Percentiles rank a stretch among this genome's conserved stretches.
Conservation (phyloP, 1,140 invertebrate species). For the Coelopa frigida region DNA sequence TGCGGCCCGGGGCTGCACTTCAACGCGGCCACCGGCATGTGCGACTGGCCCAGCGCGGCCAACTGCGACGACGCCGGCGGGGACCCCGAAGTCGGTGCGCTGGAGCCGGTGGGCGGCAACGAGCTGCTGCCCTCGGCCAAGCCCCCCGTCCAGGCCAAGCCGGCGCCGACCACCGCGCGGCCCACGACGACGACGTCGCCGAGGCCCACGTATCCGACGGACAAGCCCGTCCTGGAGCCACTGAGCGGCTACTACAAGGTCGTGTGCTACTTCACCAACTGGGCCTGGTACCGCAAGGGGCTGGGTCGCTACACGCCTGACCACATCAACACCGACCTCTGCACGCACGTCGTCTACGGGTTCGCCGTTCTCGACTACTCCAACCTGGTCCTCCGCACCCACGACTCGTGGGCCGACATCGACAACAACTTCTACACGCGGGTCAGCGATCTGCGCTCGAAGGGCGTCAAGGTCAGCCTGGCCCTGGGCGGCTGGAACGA, state of each 20-base stretch:
- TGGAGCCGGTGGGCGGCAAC: constrained; percentile 5
- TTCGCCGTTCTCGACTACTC: constrained; percentile 80
- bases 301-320: constrained; percentile 74
- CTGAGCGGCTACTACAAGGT: constrained; percentile 58
- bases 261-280: constrained; percentile 90
- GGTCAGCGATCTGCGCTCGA: constrained; percentile 67
- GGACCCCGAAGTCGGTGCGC: background rate
- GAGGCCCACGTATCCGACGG: constrained; percentile 35
- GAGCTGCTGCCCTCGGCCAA: constrained; percentile 20
- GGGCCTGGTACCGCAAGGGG: constrained; percentile 86
- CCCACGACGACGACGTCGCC: constrained; percentile 27
- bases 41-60: constrained; percentile 71
- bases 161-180: constrained; percentile 22
- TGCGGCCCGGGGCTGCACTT: constrained; percentile 73
- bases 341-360: constrained; percentile 87
- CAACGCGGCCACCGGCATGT: constrained; percentile 59
- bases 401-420: constrained; percentile 83
- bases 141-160: constrained; percentile 13
- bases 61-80: constrained; percentile 48
- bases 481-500: constrained; percentile 88
- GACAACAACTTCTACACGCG: constrained; percentile 81
- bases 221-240: constrained; percentile 43
- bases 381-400: constrained; percentile 66
- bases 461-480: constrained; percentile 73
- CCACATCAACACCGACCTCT: constrained; percentile 76